Evolutionary conservation across 2,113 vertebrate species (phyloP).

Genomic region (Clarias macrocephalus): DNA sequence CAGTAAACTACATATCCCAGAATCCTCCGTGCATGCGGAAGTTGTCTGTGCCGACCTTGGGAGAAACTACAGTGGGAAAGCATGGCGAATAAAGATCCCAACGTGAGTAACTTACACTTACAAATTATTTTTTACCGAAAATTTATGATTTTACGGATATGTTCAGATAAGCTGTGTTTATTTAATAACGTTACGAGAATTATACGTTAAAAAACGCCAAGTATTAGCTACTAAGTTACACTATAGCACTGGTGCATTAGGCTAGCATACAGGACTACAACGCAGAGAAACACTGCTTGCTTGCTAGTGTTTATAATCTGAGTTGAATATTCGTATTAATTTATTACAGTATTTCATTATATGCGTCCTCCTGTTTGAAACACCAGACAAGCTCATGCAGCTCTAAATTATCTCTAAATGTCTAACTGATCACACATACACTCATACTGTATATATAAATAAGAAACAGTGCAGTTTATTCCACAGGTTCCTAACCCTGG

Average conservation of each 20-base stretch:
- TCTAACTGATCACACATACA: not conserved
- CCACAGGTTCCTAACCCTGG: not conserved
- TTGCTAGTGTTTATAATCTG: not conserved
- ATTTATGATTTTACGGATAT: not conserved
- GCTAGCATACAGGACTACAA: not conserved
- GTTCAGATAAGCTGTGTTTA: not conserved
- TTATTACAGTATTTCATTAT: not conserved
- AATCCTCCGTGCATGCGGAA: constrained; percentile 20
- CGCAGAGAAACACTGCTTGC: not conserved
- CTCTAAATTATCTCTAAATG: not conserved
- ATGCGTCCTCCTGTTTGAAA: not conserved
- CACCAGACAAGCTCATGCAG: not conserved
- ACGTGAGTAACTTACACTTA: constrained; percentile 58
- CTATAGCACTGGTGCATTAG: not conserved
- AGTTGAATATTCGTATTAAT: not conserved
- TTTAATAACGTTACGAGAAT: not conserved
- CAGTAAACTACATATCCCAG: constrained; percentile 61
- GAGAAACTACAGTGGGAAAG: constrained; percentile 44
- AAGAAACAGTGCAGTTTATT: not conserved
- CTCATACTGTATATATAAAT: not conserved
- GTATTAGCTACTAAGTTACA: too few species aligned
- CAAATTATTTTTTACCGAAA: not conserved
- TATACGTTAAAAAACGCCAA: too few species aligned
- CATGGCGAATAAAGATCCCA: constrained; percentile 71
- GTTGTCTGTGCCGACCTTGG: constrained; percentile 63